Evolutionary conservation across 2,113 vertebrate species (phyloP).

Genomic region (Seriola rivoliana): DNA sequence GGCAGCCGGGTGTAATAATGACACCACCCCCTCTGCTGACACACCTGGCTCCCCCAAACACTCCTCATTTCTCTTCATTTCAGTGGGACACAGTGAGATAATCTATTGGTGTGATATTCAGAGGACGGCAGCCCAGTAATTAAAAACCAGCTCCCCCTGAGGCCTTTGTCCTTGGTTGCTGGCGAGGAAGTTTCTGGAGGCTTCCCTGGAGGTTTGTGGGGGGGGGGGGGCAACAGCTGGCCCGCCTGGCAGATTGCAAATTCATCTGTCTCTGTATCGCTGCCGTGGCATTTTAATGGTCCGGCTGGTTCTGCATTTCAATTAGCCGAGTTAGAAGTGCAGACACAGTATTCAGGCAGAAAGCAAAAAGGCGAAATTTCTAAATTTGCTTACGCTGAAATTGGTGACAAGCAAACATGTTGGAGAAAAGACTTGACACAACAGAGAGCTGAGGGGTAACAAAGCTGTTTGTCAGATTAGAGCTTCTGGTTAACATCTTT

Average conservation of each 20-base stretch:
- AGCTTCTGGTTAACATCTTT: not conserved
- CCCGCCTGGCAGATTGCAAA: conserved; percentile 73
- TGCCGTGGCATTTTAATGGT: conserved; percentile 77
- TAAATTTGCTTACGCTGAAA: conserved; percentile 26
- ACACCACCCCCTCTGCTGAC: conserved; percentile 12
- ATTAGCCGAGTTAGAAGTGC: conserved; percentile 48
- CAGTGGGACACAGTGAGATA: conserved; percentile 34
- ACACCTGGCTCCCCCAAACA: conserved; percentile 45
- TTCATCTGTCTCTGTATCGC: conserved; percentile 74
- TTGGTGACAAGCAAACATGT: not conserved
- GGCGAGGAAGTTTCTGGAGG: conserved; percentile 65
- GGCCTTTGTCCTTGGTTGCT: conserved; percentile 74
- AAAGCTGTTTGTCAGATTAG: not conserved
- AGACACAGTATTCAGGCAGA: conserved; percentile 13
- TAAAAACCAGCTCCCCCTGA: conserved; percentile 70
- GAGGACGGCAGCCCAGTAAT: conserved; percentile 67
- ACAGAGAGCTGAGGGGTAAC: not conserved
- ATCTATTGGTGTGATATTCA: conserved; percentile 70
- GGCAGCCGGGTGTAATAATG: not conserved
- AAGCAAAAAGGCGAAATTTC: conserved; percentile 14
- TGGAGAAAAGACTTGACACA: not conserved
- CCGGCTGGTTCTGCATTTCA: conserved; percentile 66
- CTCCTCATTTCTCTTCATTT: conserved; percentile 50
- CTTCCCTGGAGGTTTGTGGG: conserved; percentile 68
- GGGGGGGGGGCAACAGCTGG: conserved; percentile 76